A percentile compares a stretch with the other conserved stretches of the same genome.
These are phyloP conservation scores for Tachystola acroxantha DNA, from an alignment of 2,888 invertebrate genomes.

Conservation along the genomic window DNA sequence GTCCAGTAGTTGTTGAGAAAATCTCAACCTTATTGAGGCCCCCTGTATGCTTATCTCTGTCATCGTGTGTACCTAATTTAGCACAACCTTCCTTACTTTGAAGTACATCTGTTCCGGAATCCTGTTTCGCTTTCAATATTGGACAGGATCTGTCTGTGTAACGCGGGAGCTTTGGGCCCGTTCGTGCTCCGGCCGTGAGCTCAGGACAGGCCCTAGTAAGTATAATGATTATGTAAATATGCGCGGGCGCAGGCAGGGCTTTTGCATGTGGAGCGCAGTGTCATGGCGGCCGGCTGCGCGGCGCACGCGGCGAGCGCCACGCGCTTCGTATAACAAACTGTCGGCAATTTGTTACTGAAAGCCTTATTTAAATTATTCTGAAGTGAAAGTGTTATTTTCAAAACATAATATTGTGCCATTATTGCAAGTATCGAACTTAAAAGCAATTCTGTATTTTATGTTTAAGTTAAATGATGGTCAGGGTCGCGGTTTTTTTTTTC, in stretches of 20 bases:
- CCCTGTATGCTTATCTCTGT: no score
- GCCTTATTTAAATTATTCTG: background rate
- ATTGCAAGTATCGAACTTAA: background rate
- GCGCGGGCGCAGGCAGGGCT: conserved; percentile 49
- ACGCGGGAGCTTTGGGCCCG: conserved; percentile 3
- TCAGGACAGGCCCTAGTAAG: conserved; percentile 36
- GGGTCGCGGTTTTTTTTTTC: conserved; percentile 6
- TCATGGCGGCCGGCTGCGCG: conserved; percentile 59
- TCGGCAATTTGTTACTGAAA: conserved; percentile 12
- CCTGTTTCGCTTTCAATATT: no score
- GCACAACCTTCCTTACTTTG: no score
- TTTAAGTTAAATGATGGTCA: conserved; percentile 7
- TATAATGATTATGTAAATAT: conserved; percentile 58
- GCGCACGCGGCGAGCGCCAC: conserved; percentile 52
- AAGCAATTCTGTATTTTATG: conserved; percentile 12
- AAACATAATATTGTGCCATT: background rate
- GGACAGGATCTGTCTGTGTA: background rate
- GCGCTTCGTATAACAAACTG: conserved; percentile 23
- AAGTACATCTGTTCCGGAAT: no score
- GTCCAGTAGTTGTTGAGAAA: no score
- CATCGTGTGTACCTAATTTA: no score
- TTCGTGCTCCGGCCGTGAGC: conserved; percentile 1
- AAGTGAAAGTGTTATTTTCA: background rate
- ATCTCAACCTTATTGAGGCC: no score
- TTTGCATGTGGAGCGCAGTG: conserved; percentile 47